A percentile compares a stretch with the other conserved stretches of the same genome.
Conservation (phyloP, 2,888 invertebrate species). For the Drosophila villosipedis region DNA sequence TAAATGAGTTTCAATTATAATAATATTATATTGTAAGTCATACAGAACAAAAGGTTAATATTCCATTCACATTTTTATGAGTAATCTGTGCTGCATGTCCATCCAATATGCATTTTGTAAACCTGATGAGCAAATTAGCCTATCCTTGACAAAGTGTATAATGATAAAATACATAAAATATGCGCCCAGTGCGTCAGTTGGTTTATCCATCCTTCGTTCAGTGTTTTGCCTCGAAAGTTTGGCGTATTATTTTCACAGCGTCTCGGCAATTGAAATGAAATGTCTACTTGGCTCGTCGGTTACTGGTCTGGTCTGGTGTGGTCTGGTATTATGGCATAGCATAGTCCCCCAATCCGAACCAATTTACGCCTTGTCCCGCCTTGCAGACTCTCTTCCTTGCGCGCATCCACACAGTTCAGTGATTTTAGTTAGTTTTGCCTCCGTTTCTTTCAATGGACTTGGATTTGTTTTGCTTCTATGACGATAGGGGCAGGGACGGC, state of each 20-base stretch:
- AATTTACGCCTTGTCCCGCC: constrained; percentile 66
- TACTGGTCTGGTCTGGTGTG: constrained; percentile 23
- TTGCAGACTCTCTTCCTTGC: constrained; percentile 28
- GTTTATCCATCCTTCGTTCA: constrained; percentile 18
- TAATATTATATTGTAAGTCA: not conserved
- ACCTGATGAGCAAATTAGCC: constrained; percentile 16
- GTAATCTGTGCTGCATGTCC: not conserved
- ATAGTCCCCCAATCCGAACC: constrained; percentile 56
- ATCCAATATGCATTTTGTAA: constrained; percentile 16
- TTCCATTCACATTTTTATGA: not conserved
- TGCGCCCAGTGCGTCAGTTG: constrained; percentile 63
- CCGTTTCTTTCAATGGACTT: constrained; percentile 38
- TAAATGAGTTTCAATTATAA: not conserved
- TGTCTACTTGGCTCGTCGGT: constrained; percentile 49
- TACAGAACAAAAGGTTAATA: not conserved
- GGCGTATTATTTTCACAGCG: constrained; percentile 62
- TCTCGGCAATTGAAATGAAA: constrained; percentile 63
- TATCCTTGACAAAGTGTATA: constrained; percentile 53
- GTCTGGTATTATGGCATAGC: constrained; percentile 25
- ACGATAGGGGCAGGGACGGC: constrained; percentile 6
- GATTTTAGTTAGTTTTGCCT: constrained; percentile 71
- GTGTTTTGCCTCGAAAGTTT: constrained; percentile 39
- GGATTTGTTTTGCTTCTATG: constrained; percentile 52
- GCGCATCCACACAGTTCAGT: constrained; percentile 73
- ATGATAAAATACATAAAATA: constrained; percentile 76